Evolutionary conservation across 2,113 vertebrate genomes (phyloP), one percentile per base, ranked within the genome.

Genomic region (Phodopus roborovskii): DNA sequence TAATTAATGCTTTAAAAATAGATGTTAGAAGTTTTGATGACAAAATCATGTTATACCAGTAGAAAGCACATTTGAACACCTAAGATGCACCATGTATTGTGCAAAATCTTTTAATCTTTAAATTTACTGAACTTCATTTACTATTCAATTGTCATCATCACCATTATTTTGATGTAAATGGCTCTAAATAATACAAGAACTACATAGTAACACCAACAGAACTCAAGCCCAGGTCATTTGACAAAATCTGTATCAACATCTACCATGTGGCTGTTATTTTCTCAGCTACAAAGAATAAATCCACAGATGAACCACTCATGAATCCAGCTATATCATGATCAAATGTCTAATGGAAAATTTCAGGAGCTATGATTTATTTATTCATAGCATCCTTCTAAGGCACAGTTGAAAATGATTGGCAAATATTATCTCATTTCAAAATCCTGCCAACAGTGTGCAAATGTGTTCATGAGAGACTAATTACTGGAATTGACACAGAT

Each of bases 81-180:
- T 60, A n/a, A n/a, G n/a, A 50, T 45, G 16, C 0, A 33, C 30
- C 12, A 68, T 20, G 1, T 0, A 0, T 4, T 16, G 1, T 94
- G 19, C 39, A 88, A 86, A 89, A 60, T 58, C 7, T 3, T 92
- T 53, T 66, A 30, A 28, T 60, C 10, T 0, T 39, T 92, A 36
- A 91, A 88, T 53, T 12, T 53, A 28, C 81, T 83, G 28, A 42
- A 28, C 9, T 42, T 53, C 33, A 70, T 22, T 66, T 82, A 90
- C 50, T 60, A 2, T 64, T 92, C 17, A 28, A 60, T 48, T 71
- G 10, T 90, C 56, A 58, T 70, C 48, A 53, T 90, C 33, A 33
- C 3, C 22, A 82, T 33, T 77, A 95, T 85, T 42, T 58, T 88
- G 48, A 88, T 77, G 13, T 85, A 26, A 82, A 20, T 79, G 28